phyloP scores from a whole-genome alignment of 1,140 invertebrate species.

The Procambarus virginalis region DNA sequence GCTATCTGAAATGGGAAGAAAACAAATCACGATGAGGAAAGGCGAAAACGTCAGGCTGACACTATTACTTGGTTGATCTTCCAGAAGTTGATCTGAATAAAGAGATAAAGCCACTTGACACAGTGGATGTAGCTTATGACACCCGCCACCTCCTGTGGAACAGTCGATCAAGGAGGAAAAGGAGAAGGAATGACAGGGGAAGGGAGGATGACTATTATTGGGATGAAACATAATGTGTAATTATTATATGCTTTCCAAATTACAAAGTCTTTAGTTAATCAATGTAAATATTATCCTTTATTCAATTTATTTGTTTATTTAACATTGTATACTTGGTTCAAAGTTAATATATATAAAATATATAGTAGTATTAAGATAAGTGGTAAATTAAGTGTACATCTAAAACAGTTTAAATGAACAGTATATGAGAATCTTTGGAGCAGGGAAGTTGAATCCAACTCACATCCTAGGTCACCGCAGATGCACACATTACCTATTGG shows the following conservation, averaged over 20 bases:
- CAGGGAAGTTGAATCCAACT: too few species aligned
- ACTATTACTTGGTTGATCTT: neutral
- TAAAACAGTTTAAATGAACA: too few species aligned
- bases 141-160: neutral
- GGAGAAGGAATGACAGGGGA: neutral
- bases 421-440: too few species aligned
- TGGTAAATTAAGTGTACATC: too few species aligned
- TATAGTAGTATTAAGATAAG: too few species aligned
- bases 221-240: neutral
- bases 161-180: slow-evolving; percentile 12
- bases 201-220: slow-evolving; percentile 4
- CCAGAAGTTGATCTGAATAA: neutral
- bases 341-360: too few species aligned
- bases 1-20: neutral
- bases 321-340: too few species aligned
- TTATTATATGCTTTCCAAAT: neutral
- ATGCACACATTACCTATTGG: too few species aligned
- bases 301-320: too few species aligned
- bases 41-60: neutral
- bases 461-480: too few species aligned
- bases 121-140: neutral
- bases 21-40: neutral
- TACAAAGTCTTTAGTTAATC: neutral
- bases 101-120: neutral
- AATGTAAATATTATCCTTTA: too few species aligned